These are phyloP conservation scores for Daboia siamensis DNA, from an alignment of 2,113 vertebrate genomes.

Conservation along the genomic window DNA sequence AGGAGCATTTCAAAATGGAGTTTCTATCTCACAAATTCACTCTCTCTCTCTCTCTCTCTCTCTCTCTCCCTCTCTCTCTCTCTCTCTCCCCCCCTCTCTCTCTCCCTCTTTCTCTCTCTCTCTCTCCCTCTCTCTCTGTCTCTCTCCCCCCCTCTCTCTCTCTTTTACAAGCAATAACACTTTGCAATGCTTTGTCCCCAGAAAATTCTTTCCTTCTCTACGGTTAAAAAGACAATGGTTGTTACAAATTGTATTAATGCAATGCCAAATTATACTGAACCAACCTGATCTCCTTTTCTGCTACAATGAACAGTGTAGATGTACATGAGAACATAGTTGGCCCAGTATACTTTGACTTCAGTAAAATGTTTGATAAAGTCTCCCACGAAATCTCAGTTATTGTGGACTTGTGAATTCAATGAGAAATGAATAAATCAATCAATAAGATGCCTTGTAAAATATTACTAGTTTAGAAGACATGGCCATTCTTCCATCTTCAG, in stretches of 20 bases:
- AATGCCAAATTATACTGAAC: neutral
- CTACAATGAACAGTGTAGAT: neutral
- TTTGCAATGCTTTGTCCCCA: slow-evolving; percentile 27
- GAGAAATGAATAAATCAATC: neutral
- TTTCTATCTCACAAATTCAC: slow-evolving; percentile 54
- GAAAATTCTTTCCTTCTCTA: slow-evolving; percentile 37
- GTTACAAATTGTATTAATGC: neutral
- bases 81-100: too few relatives aligned
- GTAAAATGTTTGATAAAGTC: neutral
- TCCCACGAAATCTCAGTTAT: neutral
- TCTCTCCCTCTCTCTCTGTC: too few relatives aligned
- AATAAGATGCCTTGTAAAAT: neutral
- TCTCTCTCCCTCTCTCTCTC: too few relatives aligned
- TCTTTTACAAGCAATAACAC: slow-evolving; percentile 24
- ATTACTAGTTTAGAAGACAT: neutral
- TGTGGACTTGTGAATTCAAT: neutral
- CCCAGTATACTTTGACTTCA: neutral
- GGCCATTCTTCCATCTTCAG: neutral
- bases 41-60: neutral
- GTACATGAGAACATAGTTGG: neutral
- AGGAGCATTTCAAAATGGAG: slow-evolving; percentile 46
- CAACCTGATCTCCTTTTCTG: neutral
- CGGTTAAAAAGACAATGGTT: slow-evolving; percentile 24
- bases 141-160: too few relatives aligned
- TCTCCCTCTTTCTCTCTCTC: too few relatives aligned